phyloP scores from a whole-genome alignment of 2,113 vertebrate genomes.

The Dermatemys mawii region DNA sequence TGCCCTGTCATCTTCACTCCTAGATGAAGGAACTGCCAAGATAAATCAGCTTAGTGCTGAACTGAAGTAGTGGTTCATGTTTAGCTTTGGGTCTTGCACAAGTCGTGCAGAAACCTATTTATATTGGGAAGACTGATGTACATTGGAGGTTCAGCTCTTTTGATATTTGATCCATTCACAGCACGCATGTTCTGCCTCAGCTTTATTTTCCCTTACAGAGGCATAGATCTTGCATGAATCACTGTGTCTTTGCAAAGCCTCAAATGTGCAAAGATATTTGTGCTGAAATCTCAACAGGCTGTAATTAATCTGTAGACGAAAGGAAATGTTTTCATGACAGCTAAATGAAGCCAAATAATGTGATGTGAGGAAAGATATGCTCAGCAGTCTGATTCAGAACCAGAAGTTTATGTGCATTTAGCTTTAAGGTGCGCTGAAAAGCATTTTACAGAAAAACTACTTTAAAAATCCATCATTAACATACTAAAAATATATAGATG shows the following conservation, averaged over 20 bases:
- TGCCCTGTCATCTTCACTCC: conserved; percentile 61
- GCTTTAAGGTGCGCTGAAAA: conserved; percentile 35
- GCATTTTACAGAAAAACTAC: conserved; percentile 14
- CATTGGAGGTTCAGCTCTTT: conserved; percentile 57
- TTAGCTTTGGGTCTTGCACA: conserved; percentile 25
- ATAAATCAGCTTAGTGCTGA: conserved; percentile 33
- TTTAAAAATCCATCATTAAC: background rate
- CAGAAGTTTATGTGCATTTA: conserved; percentile 37
- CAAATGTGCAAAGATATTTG: conserved; percentile 38
- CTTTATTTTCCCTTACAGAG: conserved; percentile 60
- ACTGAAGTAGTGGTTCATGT: background rate
- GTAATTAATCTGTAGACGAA: conserved; percentile 70
- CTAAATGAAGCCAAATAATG: conserved; percentile 72
- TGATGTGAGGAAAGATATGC: conserved; percentile 57
- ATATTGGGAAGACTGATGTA: conserved; percentile 48
- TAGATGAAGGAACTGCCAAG: conserved; percentile 48
- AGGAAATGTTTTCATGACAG: conserved; percentile 73
- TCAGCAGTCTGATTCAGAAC: conserved; percentile 11
- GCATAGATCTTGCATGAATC: conserved; percentile 67
- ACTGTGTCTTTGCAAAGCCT: conserved; percentile 58
- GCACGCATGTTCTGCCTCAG: conserved; percentile 37
- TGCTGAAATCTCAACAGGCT: conserved; percentile 60
- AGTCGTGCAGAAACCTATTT: conserved; percentile 61
- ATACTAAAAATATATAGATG: background rate
- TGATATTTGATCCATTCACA: conserved; percentile 67